Conservation (phyloP, 2,888 invertebrate species). For the Reticulitermes lucifugus region DNA sequence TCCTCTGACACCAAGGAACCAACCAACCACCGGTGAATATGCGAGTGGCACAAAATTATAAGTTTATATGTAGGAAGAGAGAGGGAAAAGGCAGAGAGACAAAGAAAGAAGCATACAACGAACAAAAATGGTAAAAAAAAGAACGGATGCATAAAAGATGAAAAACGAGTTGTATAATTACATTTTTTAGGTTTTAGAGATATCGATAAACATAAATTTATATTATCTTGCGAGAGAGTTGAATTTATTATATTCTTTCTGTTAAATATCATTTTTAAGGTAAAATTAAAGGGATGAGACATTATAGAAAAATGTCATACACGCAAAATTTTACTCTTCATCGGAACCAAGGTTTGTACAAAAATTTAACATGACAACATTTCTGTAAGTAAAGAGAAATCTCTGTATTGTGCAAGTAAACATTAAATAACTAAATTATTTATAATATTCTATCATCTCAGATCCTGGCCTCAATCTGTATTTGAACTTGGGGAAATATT, state of each 20-base stretch:
- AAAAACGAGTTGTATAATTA: constrained; percentile 35
- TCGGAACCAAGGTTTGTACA: background rate
- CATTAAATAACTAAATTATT: no score
- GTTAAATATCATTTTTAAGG: constrained; percentile 7
- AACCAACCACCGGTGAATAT: constrained; percentile 31
- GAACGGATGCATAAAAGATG: background rate
- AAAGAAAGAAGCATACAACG: background rate
- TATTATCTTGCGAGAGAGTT: constrained; percentile 31
- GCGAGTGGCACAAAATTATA: constrained; percentile 41
- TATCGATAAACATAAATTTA: constrained; percentile 41
- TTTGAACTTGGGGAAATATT: no score
- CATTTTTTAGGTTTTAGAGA: constrained; percentile 30
- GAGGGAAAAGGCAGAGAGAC: background rate
- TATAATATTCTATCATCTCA: no score
- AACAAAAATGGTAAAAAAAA: constrained; percentile 12
- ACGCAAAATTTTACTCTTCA: constrained; percentile 15
- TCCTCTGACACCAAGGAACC: constrained; percentile 17
- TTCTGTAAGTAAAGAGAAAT: no score
- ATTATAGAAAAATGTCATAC: constrained; percentile 19
- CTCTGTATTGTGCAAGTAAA: no score
- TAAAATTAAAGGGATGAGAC: background rate
- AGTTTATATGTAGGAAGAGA: constrained; percentile 31
- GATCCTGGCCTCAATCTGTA: no score
- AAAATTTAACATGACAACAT: no score
- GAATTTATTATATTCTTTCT: constrained; percentile 40